Base-by-base conservation (phyloP, 2,797 vertebrate genomes). In the Scleropages formosus region DNA sequence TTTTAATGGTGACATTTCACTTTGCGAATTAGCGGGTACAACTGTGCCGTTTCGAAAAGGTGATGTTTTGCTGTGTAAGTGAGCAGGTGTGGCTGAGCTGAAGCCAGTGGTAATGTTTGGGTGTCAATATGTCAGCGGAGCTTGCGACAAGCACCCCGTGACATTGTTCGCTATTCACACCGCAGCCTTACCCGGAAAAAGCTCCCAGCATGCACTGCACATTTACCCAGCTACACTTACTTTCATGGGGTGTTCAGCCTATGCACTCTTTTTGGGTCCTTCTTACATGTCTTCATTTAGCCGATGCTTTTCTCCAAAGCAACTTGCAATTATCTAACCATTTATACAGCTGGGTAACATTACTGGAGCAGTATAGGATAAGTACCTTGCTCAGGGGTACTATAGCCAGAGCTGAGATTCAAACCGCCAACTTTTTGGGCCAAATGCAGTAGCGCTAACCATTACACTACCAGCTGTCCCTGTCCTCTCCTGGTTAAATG, bases 51-150 rank as follows among this genome's bases (percentile, higher is more conserved):
- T 26, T 59, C 70, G 53, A n/a, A n/a, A 72, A 20, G 56, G 64
- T 75, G 74, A 68, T 56, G 64, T 31, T 20, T 72, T 27, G 27
- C 53, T n/a, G 26, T 44, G 24, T 53, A 31, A 27, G 31, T 72
- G 15, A 59, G 56, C 11, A 10, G 59, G 59, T 61, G 4, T 56
- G 53, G 53, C 53, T 10, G 12, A 56, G 53, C 53, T 18, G 53
- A 12, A 2, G 56, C 53, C 18, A 56, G 18, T 18, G 53, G 2
- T 18, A 22, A 61, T 1, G 61, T 4, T 22, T 4, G 18, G 16
- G 16, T 22, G 20, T n/a, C 59, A 61, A 6, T 22, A 18, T n/a
- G 20, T 9, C 1, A n/a, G 16, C 9, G 10, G 16, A 22, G 59
- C 16, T 61, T 9, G 3, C 16, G 20, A 22, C 4, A 16, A 60